Base-by-base conservation (phyloP, 2,113 vertebrate genomes). In the Panthera tigris region DNA sequence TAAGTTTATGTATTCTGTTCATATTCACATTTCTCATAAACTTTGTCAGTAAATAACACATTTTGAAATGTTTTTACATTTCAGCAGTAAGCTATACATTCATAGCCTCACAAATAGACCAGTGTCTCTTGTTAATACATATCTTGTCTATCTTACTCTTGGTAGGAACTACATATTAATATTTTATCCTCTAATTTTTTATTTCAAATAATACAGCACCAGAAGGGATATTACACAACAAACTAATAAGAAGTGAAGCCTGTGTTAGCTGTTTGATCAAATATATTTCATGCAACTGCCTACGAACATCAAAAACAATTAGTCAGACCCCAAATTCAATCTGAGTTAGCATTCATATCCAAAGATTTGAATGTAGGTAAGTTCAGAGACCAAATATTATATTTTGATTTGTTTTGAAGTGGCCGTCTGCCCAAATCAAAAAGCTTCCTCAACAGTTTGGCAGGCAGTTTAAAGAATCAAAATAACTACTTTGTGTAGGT, bases 321-420 rank as follows among this genome's bases (percentile, higher is more conserved):
- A 95, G 5, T 71, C 16, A 86, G 33, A 94, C 16, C 15, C 36
- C 19, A 95, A 94, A 85, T 73, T 61, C 74, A 91, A 29, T 96
- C 91, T 94, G 45, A 94, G 48, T 25, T 33, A 97, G 29, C 10
- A 79, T 92, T 91, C 36, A 45, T 41, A 68, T 86, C 89, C n/a
- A 63, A 85, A 97, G 39, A 68, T 79, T 69, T 79, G 41, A 68
- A 73, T 94, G 93, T 63, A 87, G 4, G 7, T 66, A 91, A 23
- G 31, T 76, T 93, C 52, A 92, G 69, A 96, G 27, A 90, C 39
- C 4, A 94, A 82, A 68, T 36, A 52, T 69, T 87, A 0, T 76
- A 55, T 92, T 71, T 87, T 94, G 68, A 86, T 93, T 81, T 89
- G 50, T 86, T 97, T 87, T 94, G 73, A 98, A 90, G 73, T 95